A percentile compares a stretch with the other conserved stretches of the same genome.
These are phyloP conservation scores for Metallyticus violacea DNA, from an alignment of 2,888 invertebrate species.

Conservation along the genomic window DNA sequence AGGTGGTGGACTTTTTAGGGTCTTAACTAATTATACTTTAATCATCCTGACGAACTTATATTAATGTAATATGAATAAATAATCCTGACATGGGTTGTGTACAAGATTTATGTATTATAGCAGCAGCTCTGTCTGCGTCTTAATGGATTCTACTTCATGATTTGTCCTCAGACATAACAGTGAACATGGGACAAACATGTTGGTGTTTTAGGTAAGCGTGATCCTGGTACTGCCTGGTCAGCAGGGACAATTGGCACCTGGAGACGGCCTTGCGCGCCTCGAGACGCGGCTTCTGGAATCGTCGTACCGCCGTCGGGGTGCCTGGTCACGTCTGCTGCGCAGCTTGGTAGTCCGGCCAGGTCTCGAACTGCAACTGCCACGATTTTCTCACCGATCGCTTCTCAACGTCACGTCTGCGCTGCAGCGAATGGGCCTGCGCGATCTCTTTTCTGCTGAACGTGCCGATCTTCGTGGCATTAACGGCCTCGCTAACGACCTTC, in stretches of 20 bases:
- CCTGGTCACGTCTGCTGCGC: slow-evolving; percentile 71
- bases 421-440: slow-evolving; percentile 76
- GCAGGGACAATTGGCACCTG: slow-evolving; percentile 75
- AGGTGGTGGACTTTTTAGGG: no score
- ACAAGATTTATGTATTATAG: no score
- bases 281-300: slow-evolving; percentile 67
- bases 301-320: slow-evolving; percentile 62
- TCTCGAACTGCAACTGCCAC: slow-evolving; percentile 78
- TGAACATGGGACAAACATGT: no score
- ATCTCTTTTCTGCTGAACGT: slow-evolving; percentile 69
- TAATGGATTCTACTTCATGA: no score
- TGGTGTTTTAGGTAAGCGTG: slow-evolving; percentile 62
- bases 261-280: slow-evolving; percentile 72
- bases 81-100: no score
- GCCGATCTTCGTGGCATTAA: slow-evolving; percentile 83
- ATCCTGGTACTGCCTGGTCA: slow-evolving; percentile 83
- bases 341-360: slow-evolving; percentile 72
- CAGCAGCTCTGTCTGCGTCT: no score
- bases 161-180: no score
- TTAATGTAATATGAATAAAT: no score
- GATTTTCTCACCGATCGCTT: slow-evolving; percentile 74
- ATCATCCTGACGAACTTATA: no score
- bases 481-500: slow-evolving; percentile 73
- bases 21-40: no score
- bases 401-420: slow-evolving; percentile 77